Conservation (phyloP, 2,113 vertebrate genomes). For the Callionymus lyra region DNA sequence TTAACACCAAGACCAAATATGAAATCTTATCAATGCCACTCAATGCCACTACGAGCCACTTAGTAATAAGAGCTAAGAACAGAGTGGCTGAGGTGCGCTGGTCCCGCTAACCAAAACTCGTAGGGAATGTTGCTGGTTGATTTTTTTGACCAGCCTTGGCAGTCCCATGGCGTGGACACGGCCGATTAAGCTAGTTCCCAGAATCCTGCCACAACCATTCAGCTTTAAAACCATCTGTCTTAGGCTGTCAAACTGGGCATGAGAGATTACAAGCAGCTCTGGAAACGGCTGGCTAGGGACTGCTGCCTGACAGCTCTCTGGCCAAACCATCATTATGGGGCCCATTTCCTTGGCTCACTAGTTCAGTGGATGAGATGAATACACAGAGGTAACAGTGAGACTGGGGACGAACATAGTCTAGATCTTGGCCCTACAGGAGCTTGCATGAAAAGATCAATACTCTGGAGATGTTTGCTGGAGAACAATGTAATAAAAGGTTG, state of each 20-base stretch:
- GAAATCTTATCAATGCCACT: too few relatives aligned
- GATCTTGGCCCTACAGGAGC: conserved; percentile 37
- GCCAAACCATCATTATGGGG: conserved; percentile 61
- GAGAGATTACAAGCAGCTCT: conserved; percentile 65
- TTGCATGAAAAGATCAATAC: conserved; percentile 29
- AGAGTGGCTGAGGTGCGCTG: conserved; percentile 27
- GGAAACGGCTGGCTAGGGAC: conserved; percentile 62
- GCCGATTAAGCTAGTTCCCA: conserved; percentile 52
- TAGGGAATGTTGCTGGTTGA: conserved; percentile 42
- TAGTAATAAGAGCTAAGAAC: conserved; percentile 28
- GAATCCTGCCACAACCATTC: conserved; percentile 63
- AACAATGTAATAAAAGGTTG: conserved; percentile 16
- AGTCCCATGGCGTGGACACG: conserved; percentile 49
- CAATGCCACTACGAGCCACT: too few relatives aligned
- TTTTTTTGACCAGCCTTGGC: conserved; percentile 42
- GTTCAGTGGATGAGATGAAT: conserved; percentile 54
- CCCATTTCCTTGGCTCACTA: conserved; percentile 60
- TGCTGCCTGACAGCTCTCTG: conserved; percentile 52
- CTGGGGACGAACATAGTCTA: conserved; percentile 38
- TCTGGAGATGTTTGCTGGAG: conserved; percentile 13
- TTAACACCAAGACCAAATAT: too few relatives aligned
- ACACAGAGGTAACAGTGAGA: conserved; percentile 44
- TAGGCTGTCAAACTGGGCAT: conserved; percentile 60
- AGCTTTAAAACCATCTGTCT: conserved; percentile 68
- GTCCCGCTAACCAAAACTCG: conserved; percentile 35